These are phyloP conservation scores for Campylomormyrus numenius DNA, from an alignment of 2,113 vertebrate species.

Conservation along the genomic window DNA sequence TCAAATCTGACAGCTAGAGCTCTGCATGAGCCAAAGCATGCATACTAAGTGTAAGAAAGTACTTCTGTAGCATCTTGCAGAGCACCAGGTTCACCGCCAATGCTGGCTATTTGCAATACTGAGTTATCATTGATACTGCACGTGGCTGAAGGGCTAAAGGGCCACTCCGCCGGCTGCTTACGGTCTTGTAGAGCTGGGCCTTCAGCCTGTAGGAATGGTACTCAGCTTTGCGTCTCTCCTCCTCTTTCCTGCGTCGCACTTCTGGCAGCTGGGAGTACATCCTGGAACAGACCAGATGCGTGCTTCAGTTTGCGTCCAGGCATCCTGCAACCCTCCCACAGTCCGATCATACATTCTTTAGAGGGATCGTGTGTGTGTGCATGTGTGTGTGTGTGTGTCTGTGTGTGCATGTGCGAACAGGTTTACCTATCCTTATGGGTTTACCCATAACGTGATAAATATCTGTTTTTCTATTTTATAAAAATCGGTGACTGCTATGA, in stretches of 20 bases:
- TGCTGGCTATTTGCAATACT: background rate
- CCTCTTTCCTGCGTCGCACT: conserved; percentile 68
- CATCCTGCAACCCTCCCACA: background rate
- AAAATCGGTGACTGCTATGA: too few species aligned
- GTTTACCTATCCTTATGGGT: too few species aligned
- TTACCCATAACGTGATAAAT: too few species aligned
- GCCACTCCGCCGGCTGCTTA: conserved; percentile 30
- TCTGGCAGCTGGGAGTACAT: conserved; percentile 87
- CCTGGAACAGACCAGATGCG: conserved; percentile 48
- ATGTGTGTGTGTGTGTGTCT: too few species aligned
- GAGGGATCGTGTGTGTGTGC: background rate
- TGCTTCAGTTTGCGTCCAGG: background rate
- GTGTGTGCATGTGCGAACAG: too few species aligned
- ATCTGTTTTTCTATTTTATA: too few species aligned
- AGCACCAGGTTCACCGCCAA: background rate
- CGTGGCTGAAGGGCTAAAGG: background rate
- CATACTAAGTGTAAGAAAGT: background rate
- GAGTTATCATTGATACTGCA: background rate
- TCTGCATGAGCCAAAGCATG: background rate
- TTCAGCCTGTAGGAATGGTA: conserved; percentile 70
- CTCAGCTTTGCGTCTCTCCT: conserved; percentile 70
- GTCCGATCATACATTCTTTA: background rate
- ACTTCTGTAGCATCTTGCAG: too few species aligned
- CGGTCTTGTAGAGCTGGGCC: conserved; percentile 80
- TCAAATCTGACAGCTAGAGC: background rate